These are phyloP conservation scores for Sebastiscus albofasciatus DNA, from an alignment of 2,797 vertebrate genomes.

Conservation along the genomic window DNA sequence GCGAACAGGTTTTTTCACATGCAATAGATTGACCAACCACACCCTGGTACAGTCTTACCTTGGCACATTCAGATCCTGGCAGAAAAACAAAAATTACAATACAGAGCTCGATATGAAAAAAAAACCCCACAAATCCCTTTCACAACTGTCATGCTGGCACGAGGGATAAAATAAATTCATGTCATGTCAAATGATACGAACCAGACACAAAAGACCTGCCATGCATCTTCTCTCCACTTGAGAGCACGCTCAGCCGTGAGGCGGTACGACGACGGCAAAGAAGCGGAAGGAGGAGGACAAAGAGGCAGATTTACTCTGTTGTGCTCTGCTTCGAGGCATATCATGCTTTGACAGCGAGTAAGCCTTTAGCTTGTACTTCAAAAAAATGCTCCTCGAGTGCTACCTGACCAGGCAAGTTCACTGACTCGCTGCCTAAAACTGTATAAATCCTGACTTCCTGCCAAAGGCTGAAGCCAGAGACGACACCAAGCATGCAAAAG, in stretches of 20 bases:
- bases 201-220: conserved; percentile 55
- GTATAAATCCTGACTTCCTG: conserved; percentile 50
- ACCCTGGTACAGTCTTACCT: conserved; percentile 79
- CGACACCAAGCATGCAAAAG: conserved; percentile 48
- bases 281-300: conserved; percentile 54
- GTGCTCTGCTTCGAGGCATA: conserved; percentile 60
- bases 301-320: conserved; percentile 49
- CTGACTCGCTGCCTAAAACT: conserved; percentile 2
- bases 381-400: conserved; percentile 54
- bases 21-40: conserved; percentile 71
- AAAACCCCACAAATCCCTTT: conserved; percentile 32
- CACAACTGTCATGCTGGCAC: conserved; percentile 56
- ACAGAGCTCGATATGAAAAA: conserved; percentile 58
- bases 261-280: conserved; percentile 27
- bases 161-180: conserved; percentile 41
- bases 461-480: conserved; percentile 32
- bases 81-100: conserved; percentile 74
- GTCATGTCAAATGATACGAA: conserved; percentile 56
- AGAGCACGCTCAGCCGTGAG: conserved; percentile 35
- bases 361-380: conserved; percentile 47
- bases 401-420: conserved; percentile 68
- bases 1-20: conserved; percentile 62
- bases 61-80: conserved; percentile 74
- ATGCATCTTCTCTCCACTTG: conserved; percentile 58
- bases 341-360: conserved; percentile 64